These are phyloP conservation scores for Lasioglossum vierecki DNA, from an alignment of 2,888 invertebrate genomes.

Conservation along the genomic window DNA sequence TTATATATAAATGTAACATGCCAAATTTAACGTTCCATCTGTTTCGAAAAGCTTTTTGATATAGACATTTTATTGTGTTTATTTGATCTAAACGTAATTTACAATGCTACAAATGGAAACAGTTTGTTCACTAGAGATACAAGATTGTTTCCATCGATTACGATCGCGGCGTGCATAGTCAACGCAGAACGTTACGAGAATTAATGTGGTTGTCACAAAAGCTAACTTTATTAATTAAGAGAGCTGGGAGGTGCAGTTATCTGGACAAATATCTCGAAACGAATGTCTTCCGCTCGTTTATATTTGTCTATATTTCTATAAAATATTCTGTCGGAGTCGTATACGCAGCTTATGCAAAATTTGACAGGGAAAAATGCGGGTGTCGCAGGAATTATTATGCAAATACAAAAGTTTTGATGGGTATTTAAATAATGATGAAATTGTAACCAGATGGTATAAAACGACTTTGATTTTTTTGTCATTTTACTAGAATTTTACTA, in stretches of 20 bases:
- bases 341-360: not conserved
- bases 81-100: not conserved
- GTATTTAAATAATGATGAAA: not conserved
- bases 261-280: not conserved
- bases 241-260: not conserved
- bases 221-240: constrained; percentile 8
- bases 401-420: not conserved
- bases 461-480: not conserved
- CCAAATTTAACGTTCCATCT: not conserved
- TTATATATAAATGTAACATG: no score
- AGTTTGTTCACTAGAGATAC: not conserved
- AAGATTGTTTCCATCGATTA: not conserved
- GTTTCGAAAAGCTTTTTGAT: not conserved
- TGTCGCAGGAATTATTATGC: not conserved
- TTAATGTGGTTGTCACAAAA: constrained; percentile 29
- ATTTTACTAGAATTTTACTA: no score
- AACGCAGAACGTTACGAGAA: not conserved
- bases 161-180: not conserved
- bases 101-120: not conserved
- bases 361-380: not conserved
- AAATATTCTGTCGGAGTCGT: not conserved
- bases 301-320: not conserved
- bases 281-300: not conserved
- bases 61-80: not conserved
- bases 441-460: not conserved